Conservation (phyloP, 2,888 invertebrate genomes). For the Amphipyra tragopoginis region DNA sequence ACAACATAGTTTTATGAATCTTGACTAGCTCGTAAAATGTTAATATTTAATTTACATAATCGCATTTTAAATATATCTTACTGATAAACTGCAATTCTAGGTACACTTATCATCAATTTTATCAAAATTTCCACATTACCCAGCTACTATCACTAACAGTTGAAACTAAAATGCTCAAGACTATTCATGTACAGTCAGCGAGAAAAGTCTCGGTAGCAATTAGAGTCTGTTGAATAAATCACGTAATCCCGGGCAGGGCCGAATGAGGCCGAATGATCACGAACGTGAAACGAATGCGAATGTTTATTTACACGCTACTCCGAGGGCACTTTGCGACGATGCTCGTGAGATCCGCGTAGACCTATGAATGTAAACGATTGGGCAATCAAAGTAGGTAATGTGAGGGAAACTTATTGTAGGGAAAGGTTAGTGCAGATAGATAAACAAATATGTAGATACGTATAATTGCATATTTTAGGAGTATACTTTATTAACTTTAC, state of each 20-base stretch:
- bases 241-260: conserved; percentile 63
- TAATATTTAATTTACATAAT: no score
- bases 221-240: conserved; percentile 70
- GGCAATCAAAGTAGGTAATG: conserved; percentile 28
- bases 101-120: no score
- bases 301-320: conserved; percentile 73
- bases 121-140: not conserved
- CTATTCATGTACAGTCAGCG: conserved; percentile 45
- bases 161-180: conserved; percentile 51
- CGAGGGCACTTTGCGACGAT: conserved; percentile 56
- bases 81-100: no score
- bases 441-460: not conserved
- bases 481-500: no score
- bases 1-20: no score
- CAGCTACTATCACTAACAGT: not conserved
- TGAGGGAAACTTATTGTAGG: conserved; percentile 6
- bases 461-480: no score
- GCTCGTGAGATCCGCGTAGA: conserved; percentile 40
- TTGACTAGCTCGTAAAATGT: no score
- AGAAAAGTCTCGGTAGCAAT: conserved; percentile 64
- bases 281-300: conserved; percentile 66
- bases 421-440: not conserved
- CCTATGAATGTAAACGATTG: conserved; percentile 40
- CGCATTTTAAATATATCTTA: no score
- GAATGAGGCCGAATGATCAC: conserved; percentile 65